Base-by-base conservation (phyloP, 2,113 vertebrate genomes). In the Amphiprion ocellaris region DNA sequence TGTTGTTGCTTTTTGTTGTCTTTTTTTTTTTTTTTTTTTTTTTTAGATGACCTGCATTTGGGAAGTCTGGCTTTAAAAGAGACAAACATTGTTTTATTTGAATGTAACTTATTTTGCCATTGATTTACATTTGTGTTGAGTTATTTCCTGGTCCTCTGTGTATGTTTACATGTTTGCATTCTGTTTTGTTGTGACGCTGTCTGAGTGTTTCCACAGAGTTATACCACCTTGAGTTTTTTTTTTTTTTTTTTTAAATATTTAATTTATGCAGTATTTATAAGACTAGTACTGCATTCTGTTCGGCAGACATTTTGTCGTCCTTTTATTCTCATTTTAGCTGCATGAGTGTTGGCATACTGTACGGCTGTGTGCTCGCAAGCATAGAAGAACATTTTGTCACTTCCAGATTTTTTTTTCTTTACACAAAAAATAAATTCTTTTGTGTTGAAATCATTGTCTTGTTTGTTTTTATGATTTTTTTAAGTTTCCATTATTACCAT, bases 391-490 rank as follows among this genome's bases (percentile, higher is more conserved):
- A 78, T 87, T 91, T 88, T 92, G 90, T 91, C 77, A 85, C 55
- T 69, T 82, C 12, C 10, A 74, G 6, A 60, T 49, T 49, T 19
- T 52, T 74, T 84, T 87, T 82, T 86, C 69, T 89, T 83, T 82
- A 83, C 83, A 89, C 83, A 87, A 86, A 91, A 94, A 94, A 95
- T 94, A 95, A 94, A 95, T 93, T 79, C 21, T 88, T 89, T 91
- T 94, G 74, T 94, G 89, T 93, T 92, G 66, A 93, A 92, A 82
- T 93, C 90, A 93, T 93, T 89, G 92, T 95, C 88, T 85, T 93
- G 90, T 92, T 89, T 87, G 87, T 93, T 90, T 91, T 91, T 90
- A 92, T 93, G 78, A 90, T 94, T 93, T 91, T 87, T 85, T 92
- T 92, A 11, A 4, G 56, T 92, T 86, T 88, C 74, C 89, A 83